Base-by-base conservation (phyloP, 2,113 vertebrate species). In the Psittacus erithacus region DNA sequence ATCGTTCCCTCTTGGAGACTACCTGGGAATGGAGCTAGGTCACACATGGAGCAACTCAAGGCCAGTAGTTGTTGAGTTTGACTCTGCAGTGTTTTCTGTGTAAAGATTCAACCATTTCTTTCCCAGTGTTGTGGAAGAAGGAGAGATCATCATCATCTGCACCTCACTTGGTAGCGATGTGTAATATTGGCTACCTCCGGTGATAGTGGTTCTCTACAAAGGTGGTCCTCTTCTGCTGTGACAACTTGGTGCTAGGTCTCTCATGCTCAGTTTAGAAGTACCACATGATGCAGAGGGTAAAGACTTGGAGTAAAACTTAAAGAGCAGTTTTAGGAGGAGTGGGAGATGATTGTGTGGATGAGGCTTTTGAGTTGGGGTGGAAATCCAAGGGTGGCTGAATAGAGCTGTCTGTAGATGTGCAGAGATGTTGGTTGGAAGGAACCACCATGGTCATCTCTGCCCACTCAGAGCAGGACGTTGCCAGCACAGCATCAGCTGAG, bases 101-200 rank as follows among this genome's bases (percentile, higher is more conserved):
- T 47, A 15, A 68, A 69, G 62, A 11, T 31, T 47, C 16, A 25
- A 68, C 19, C 27, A 9, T 1, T 53, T 68, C 13, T 60, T 47
- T 44, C 29, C 39, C 9, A 52, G 18, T 17, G 41, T 7, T 6
- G 8, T 13, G 43, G 39, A 31, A 55, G 63, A 35, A 8, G 19
- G 41, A 46, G 63, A 46, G 15, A 17, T 49, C 38, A 0, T 41
- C 41, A 0, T 9, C 4, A 1, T 5, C 4, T 39, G 47, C 19
- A 0, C 13, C 2, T 52, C 59, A 2, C 52, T 78, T 39, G 22
- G 46, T 18, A 4, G 43, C 0, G 0, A 10, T 23, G 35, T 64
- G 0, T 11, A 6, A 1, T 11, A 10, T 3, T 2, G 8, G 31
- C 27, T 46, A 14, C 0, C 67, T 77, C 63, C 28, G 10, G 11